Evolutionary conservation across 2,888 invertebrate species (phyloP).

Genomic region (Spisula solida): DNA sequence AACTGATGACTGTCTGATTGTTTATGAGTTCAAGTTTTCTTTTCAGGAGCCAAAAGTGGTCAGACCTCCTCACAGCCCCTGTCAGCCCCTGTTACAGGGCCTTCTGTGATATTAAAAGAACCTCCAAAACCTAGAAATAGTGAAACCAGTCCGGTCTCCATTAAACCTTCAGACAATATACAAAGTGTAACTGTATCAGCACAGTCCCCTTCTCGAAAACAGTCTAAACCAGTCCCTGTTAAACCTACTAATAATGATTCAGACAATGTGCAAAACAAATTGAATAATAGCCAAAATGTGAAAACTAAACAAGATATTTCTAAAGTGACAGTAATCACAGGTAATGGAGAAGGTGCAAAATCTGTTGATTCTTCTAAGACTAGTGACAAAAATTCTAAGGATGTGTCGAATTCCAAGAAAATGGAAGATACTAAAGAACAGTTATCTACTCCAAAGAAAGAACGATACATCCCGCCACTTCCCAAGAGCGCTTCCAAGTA

Average conservation of each 20-base stretch:
- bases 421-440: conserved; percentile 44
- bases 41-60: conserved; percentile 29
- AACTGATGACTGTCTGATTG: not conserved
- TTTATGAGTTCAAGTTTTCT: conserved; percentile 4
- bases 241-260: conserved; percentile 28
- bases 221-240: conserved; percentile 30
- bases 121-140: conserved; percentile 57
- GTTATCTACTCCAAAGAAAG: conserved; percentile 74
- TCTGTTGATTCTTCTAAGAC: not conserved
- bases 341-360: conserved; percentile 17
- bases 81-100: conserved; percentile 36
- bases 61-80: not conserved
- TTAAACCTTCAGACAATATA: not conserved
- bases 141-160: conserved; percentile 17
- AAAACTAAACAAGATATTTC: conserved; percentile 19
- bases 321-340: not conserved
- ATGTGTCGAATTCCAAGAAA: conserved; percentile 29
- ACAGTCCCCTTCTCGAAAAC: not conserved
- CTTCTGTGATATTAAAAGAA: conserved; percentile 69
- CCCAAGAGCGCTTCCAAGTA: conserved; percentile 83
- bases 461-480: conserved; percentile 72
- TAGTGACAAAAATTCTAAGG: conserved; percentile 30
- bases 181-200: conserved; percentile 3
- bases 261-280: conserved; percentile 10
- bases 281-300: conserved; percentile 31